Evolutionary conservation across 2,113 vertebrate genomes (phyloP).

Genomic region (Casuarius casuarius): DNA sequence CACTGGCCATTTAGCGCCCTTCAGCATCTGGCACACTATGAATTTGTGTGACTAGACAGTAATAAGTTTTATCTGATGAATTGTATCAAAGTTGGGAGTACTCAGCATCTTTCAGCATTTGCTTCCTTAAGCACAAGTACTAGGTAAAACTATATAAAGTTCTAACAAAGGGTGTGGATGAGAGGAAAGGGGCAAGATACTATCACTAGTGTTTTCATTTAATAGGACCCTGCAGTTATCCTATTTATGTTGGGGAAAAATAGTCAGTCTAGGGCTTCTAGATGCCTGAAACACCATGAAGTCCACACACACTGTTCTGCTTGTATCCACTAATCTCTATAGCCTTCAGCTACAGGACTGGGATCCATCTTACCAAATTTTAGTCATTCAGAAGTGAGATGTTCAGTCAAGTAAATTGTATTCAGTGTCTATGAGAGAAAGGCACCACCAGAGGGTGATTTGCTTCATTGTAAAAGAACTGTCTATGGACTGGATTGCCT

Average conservation of each 20-base stretch:
- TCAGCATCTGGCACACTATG: background rate
- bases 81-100: background rate
- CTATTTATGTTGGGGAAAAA: background rate
- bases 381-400: background rate
- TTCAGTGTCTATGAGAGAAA: background rate
- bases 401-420: background rate
- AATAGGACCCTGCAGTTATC: background rate
- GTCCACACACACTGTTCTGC: background rate
- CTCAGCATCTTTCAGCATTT: constrained; percentile 1
- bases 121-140: background rate
- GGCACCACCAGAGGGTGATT: background rate
- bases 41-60: background rate
- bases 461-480: background rate
- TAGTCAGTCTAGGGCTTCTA: background rate
- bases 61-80: background rate
- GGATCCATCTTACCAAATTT: background rate
- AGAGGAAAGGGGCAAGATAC: background rate
- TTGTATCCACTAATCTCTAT: background rate
- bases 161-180: background rate
- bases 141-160: background rate
- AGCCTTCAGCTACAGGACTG: background rate
- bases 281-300: background rate
- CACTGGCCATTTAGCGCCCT: constrained; percentile 1
- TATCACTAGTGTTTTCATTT: background rate
- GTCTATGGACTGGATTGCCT: background rate